These are phyloP conservation scores for Rotaria macrura DNA, from an alignment of 2,888 invertebrate species.

Conservation along the genomic window DNA sequence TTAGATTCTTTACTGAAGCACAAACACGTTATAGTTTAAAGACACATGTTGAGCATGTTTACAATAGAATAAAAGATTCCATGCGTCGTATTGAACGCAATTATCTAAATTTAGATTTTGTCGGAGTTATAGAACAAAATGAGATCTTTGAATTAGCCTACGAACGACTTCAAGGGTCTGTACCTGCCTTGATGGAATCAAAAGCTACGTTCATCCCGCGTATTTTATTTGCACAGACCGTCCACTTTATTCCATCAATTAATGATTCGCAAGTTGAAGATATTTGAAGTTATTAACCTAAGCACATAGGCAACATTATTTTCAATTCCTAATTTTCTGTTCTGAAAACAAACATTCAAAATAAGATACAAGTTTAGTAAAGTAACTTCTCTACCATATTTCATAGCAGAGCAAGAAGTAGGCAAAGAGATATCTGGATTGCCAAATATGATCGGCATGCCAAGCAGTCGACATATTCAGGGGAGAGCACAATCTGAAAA, in stretches of 20 bases:
- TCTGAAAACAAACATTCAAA: background rate
- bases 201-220: background rate
- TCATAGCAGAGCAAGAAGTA: background rate
- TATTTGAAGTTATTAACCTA: background rate
- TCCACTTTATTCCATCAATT: too few relatives aligned
- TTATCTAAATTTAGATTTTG: background rate
- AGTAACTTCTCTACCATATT: background rate
- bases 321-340: background rate
- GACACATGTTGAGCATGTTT: too few relatives aligned
- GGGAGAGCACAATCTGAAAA: background rate
- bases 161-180: background rate
- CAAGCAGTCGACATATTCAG: background rate
- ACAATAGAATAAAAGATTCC: too few relatives aligned
- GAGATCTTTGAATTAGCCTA: background rate
- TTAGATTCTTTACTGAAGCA: too few relatives aligned
- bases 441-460: background rate
- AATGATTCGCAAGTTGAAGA: too few relatives aligned
- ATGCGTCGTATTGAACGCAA: background rate
- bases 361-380: background rate
- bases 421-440: background rate
- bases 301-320: background rate
- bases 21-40: too few relatives aligned
- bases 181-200: background rate
- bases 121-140: background rate
- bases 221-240: too few relatives aligned